Evolutionary conservation across 2,888 invertebrate species (phyloP), one percentile per base, ranked within the genome.

Genomic region (Heteropelma amictum): DNA sequence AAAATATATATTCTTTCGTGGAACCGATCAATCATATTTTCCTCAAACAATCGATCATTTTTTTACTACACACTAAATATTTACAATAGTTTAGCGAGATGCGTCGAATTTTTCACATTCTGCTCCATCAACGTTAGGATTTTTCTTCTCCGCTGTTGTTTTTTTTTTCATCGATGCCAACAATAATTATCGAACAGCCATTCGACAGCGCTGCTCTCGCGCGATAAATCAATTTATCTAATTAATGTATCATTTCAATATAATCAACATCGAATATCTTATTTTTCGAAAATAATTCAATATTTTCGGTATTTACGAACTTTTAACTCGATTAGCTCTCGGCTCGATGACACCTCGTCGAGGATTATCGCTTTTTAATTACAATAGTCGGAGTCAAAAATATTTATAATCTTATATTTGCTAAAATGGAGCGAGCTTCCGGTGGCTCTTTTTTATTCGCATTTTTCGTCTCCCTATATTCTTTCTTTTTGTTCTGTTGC

Each of bases 341-440:
- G 64, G 21, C 5, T 60, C 69, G 51, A 30, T 64, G 76, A 74
- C 78, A 78, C 74, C 76, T 79, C 77, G 78, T 78, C 77, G 19
- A 56, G 40, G 63, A 63, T 63, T 71, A 77, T 81, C 63, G 60
- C 76, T 63, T 70, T 76, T 84, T 82, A 82, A 79, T 77, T 83
- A 84, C 85, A 85, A 85, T 85, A 84, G 76, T 80, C 84, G 64
- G 69, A 80, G 82, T 82, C 77, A 85, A 85, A 85, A 85, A 85
- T 85, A 85, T 85, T 77, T 85, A 78, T 79, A 81, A 60, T 56
- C 49, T 40, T 19, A 35, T 54, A 79, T 81, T 79, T 74, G 70
- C 76, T 79, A 79, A 80, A 76, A 79, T 67, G 74, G 77, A 72
- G 75, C 64, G 49, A 70, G 47, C 60, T 54, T 64, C 54, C 38